Evolutionary conservation across 2,797 vertebrate species (phyloP), one percentile per base, ranked within the genome.

Genomic region (Thalassophryne amazonica): DNA sequence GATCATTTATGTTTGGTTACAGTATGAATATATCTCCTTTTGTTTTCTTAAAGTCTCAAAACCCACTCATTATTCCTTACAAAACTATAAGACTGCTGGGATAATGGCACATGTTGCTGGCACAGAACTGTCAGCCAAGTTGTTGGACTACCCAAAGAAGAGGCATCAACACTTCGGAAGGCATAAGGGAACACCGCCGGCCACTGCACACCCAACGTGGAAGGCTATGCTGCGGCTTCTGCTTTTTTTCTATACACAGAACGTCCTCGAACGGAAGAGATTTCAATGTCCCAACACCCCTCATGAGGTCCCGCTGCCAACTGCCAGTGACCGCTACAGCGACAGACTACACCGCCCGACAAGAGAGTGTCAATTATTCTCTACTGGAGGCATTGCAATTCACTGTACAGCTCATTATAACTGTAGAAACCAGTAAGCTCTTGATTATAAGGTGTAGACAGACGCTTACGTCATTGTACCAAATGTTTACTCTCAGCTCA

Each of bases 401-500:
- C 69, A 84, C 56, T 83, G 77, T 86, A 88, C 66, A 87, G 72
- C 77, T 78, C 65, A 61, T 18, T 43, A 46, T 30, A 22, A 52
- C 49, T 73, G 58, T 50, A 76, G 77, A 50, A 81, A 81, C 69
- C 69, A 71, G 42, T 81, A 80, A 85, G 67, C 82, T 84, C 70
- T 49, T 76, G 62, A 81, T 60, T 78, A 69, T 78, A 72, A 74
- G 38, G 60, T 84, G 79, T 75, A 78, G 55, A 80, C 60, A 83
- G 45, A 81, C 54, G 57, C 62, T 73, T 80, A 75, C 77, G 48
- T 76, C 22, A 1, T 54, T 76, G 68, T 77, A 83, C 78, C 75
- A 76, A 78, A 73, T 79, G 73, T 76, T 43, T 84, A 80, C 57
- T 69, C 53, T 80, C 77, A 48, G 74, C 80, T 81, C 81, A 77